Evolutionary conservation across 2,888 invertebrate species (phyloP).

Genomic region (Lobophora halterata): DNA sequence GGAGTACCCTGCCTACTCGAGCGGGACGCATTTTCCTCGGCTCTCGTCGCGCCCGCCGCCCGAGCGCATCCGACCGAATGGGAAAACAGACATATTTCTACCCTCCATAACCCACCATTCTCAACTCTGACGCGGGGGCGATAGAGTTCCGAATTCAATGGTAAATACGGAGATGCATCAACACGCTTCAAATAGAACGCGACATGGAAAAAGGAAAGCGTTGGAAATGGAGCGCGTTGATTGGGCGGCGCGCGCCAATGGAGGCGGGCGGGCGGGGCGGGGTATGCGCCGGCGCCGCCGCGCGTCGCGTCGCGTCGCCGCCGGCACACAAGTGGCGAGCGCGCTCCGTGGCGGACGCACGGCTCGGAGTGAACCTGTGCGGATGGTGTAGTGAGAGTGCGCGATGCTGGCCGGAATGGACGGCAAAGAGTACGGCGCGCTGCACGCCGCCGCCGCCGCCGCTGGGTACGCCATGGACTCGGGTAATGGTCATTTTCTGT

Average conservation of each 20-base stretch:
- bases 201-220: constrained; percentile 75
- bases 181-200: constrained; percentile 76
- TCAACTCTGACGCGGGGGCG: rapidly evolving
- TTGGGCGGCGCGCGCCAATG: constrained; percentile 73
- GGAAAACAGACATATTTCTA: constrained; percentile 68
- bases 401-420: constrained; percentile 76
- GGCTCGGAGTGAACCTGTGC: constrained; percentile 24
- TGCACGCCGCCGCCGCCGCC: constrained; percentile 72
- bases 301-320: constrained; percentile 30
- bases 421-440: constrained; percentile 76
- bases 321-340: constrained; percentile 50
- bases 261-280: constrained; percentile 56
- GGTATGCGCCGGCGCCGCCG: constrained; percentile 47
- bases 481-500: constrained; percentile 54
- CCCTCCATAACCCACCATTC: constrained; percentile 1
- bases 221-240: constrained; percentile 76
- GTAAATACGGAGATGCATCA: constrained; percentile 54
- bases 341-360: constrained; percentile 46
- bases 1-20: constrained; percentile 43
- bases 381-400: constrained; percentile 47
- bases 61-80: constrained; percentile 74
- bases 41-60: constrained; percentile 65
- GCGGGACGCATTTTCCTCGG: constrained; percentile 55
- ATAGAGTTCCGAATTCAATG: constrained; percentile 37
- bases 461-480: constrained; percentile 69